Evolutionary conservation across 2,113 vertebrate genomes (phyloP), one percentile per base, ranked within the genome.

Genomic region (Stictonetta naevosa): DNA sequence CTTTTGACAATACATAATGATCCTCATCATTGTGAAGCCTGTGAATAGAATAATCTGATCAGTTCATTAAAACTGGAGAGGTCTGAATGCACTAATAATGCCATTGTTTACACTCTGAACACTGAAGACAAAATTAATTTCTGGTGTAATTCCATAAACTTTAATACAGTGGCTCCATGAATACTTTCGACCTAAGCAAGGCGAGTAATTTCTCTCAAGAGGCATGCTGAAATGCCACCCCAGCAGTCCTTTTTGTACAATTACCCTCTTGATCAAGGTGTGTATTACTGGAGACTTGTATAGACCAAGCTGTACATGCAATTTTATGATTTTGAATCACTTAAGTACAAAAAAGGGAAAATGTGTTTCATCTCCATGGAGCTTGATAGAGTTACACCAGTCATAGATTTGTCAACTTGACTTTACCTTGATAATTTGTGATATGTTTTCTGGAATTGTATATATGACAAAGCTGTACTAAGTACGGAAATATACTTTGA

Each of bases 1-100:
- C 85, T 96, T 96, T 87, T 93, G 94, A 87, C 95, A 94, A 73
- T 86, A 50, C 53, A 50, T 93, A 94, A 97, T 94, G 95, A 93
- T 86, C 60, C 89, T 94, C 93, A 89, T 94, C 92, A 85, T 81
- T 91, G 95, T 94, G 84, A 83, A 74, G 67, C 40, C 60, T 86
- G 67, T 94, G 85, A 87, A 91, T 84, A 76, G 86, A 90, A 94
- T 86, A 92, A 95, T 93, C 80, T 84, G 74, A 94, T 93, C 74
- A 66, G 92, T 92, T 97, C 89, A 94, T 94, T 94, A 95, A 59
- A 72, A 96, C 56, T 33, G 73, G 73, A 85, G 76, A 78, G 60
- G 36, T 75, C 77, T 90, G 77, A 92, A 82, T 23, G 77, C 78
- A 90, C 69, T 93, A 88, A 88, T 92, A 91, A 85, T 83, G 42